Evolutionary conservation across 2,888 invertebrate genomes (phyloP), one percentile per base, ranked within the genome.

Genomic region (Tipula helvola): DNA sequence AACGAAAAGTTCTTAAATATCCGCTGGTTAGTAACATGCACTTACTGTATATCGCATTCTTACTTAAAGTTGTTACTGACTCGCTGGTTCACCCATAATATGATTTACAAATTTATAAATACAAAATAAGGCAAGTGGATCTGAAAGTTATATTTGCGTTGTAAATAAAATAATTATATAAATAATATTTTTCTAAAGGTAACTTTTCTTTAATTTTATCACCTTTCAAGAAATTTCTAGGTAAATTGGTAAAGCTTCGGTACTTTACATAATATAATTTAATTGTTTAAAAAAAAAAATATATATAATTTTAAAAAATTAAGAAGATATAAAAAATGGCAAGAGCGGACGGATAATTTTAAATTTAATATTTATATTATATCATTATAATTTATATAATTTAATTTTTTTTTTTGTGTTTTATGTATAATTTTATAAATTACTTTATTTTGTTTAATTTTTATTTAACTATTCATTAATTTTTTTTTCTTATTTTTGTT

Each of bases 271-370:
- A 39, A 41, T 16, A 36, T 83, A 12, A 28, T 83, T 36, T 36
- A 83, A 12, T 36, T 28, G 28, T 71, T 28, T 83, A 36, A 83
- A 13, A 39, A 7, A 85, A 71, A 71, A 71, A 28, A 71, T 71
- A 18, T 71, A 28, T 71, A 71, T 28, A 71, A 71, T 28, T 57
- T 71, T 12, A 28, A 42, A 86, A 86, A 86, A 28, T 42, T 42
- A 86, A 86, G 42, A 42, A 86, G 28, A 86, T 16, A 86, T 44
- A 44, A 18, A 18, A 47, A 86, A 86, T 86, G 86, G 86, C 86
- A 86, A 86, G 86, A 86, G 57, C 39, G 86, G 86, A 86, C 86
- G 86, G 57, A 86, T 39, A 84, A 84, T 84, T 39, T 84, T 8
- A 39, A 84, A 84, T 84, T 84, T 71, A 71, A 71, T 28, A 57